Percentiles rank a stretch among this genome's conserved stretches.
Evolutionary conservation across 2,797 vertebrate species (phyloP).

Genomic region (Echiichthys vipera): DNA sequence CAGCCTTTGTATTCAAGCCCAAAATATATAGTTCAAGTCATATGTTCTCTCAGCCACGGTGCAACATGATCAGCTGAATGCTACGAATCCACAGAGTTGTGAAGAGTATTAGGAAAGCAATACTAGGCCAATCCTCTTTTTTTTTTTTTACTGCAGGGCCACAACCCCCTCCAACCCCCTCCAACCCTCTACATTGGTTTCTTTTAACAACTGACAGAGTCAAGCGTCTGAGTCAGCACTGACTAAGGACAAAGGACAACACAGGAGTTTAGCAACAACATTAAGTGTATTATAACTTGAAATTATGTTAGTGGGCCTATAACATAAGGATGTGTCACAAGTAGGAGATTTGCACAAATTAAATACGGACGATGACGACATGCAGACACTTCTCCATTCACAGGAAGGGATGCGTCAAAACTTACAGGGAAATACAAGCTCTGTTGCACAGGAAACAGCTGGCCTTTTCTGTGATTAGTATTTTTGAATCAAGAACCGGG

Average conservation of each 20-base stretch:
- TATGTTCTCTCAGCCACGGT: not conserved
- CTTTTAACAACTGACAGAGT: conserved; percentile 4
- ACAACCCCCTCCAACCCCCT: conserved; percentile 1
- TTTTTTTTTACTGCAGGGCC: conserved; percentile 7
- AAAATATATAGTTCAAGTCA: not conserved
- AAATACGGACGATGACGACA: not conserved
- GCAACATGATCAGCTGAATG: not conserved
- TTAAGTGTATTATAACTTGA: not conserved
- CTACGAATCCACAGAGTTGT: conserved; percentile 2
- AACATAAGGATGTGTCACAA: not conserved
- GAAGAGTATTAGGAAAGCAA: not conserved
- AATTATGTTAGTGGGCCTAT: not conserved
- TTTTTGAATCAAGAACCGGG: too few relatives aligned
- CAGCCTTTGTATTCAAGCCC: not conserved
- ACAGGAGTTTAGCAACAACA: not conserved
- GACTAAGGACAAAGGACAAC: conserved; percentile 1
- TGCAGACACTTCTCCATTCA: conserved; percentile 31
- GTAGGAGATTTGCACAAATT: not conserved
- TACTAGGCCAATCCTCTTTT: conserved; percentile 2
- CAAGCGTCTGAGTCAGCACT: conserved; percentile 24
- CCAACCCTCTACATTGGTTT: not conserved
- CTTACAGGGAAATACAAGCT: not conserved
- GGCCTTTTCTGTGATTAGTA: too few relatives aligned
- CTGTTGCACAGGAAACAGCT: conserved; percentile 34
- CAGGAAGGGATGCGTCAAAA: not conserved